Evolutionary conservation across 2,888 invertebrate species (phyloP), one percentile per base, ranked within the genome.

Genomic region (Tethea ocularis): DNA sequence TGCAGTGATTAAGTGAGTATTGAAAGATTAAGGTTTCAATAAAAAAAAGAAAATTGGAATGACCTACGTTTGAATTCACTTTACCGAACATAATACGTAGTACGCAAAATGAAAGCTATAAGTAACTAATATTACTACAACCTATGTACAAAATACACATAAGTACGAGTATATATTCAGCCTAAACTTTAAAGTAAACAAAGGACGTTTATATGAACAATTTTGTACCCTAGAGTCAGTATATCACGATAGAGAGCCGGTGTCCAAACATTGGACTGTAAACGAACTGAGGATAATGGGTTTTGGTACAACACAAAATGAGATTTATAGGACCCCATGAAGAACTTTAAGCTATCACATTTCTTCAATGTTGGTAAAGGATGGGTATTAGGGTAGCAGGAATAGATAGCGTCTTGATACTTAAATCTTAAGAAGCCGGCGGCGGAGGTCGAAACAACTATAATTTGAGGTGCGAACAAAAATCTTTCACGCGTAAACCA

Each of bases 261-360:
- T 62, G 64, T 61, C 66, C 65, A 61, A 75, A 67, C 68, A 66
- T 61, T 61, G 52, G 60, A 66, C 70, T 67, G 69, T 74, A 77
- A 75, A 69, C 68, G 69, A 61, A 67, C 70, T 65, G 69, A 66
- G 62, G 69, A 69, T 77, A 77, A 80, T 81, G 74, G 76, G 71
- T 76, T 74, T 69, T 72, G 74, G 69, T 68, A 69, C 61, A 56
- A 61, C 58, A 60, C 68, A 63, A 65, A 77, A 75, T 66, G 62
- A 62, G 71, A 80, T 81, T 80, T 79, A 82, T 78, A 54, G 61
- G 65, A 66, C 61, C 65, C n/a, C 62, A 62, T 68, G 66, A 72
- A 77, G 64, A 74, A 72, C 63, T 78, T 77, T 69, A 73, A 77
- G 70, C 69, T 59, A 62, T 69, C 68, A 72, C 70, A 68, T 74